Evolutionary conservation across 2,888 invertebrate species (phyloP).

Genomic region (Eupithecia centaureata): DNA sequence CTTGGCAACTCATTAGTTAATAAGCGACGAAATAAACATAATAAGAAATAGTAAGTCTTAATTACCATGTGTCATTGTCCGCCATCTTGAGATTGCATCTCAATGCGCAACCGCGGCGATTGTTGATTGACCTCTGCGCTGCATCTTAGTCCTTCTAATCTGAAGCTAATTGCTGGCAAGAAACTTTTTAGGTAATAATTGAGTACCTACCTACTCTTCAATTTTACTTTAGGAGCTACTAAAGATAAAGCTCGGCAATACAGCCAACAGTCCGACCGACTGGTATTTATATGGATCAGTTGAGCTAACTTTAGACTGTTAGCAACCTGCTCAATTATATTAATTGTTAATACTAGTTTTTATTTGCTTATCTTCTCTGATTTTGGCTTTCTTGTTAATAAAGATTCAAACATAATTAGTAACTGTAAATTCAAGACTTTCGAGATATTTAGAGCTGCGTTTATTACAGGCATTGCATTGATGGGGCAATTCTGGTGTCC

Average conservation of each 20-base stretch:
- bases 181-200: background rate
- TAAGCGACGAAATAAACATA: slow-evolving; percentile 40
- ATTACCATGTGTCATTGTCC: slow-evolving; percentile 42
- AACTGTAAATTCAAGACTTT: background rate
- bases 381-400: too few relatives aligned
- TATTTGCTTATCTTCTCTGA: too few relatives aligned
- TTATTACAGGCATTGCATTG: background rate
- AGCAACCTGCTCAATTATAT: too few relatives aligned
- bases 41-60: slow-evolving; percentile 33
- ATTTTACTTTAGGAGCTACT: background rate
- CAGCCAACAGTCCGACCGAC: too few relatives aligned
- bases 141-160: slow-evolving; percentile 6
- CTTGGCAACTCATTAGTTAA: slow-evolving; percentile 43
- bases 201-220: background rate
- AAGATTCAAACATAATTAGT: too few relatives aligned
- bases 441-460: background rate
- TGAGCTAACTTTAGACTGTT: too few relatives aligned
- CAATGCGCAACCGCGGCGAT: slow-evolving; percentile 37
- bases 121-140: slow-evolving; percentile 29
- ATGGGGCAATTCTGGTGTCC: background rate
- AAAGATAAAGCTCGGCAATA: too few relatives aligned
- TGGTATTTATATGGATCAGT: too few relatives aligned
- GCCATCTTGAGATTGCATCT: slow-evolving; percentile 43
- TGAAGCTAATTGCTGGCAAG: background rate
- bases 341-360: too few relatives aligned